Evolutionary conservation across 2,888 invertebrate genomes (phyloP), one percentile per base, ranked within the genome.

Genomic region (Lapara coniferarum): DNA sequence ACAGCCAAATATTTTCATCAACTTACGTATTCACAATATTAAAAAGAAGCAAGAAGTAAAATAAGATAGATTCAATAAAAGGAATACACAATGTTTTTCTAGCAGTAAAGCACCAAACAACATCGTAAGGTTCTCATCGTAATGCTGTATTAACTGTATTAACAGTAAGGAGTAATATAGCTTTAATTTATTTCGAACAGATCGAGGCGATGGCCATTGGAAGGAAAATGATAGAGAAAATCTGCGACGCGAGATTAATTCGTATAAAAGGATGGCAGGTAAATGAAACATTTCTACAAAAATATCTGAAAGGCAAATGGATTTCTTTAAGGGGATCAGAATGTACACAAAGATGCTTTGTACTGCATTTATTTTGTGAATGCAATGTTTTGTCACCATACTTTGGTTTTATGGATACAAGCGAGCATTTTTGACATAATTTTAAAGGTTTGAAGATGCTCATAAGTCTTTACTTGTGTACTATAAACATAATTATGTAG

Each of bases 151-250:
- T 5, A 46, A 1, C 10, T 7, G 16, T 46, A 14, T 44, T 19
- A 56, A 13, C 12, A 71, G 70, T 71, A 73, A 72, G 67, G 81
- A 77, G 75, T 44, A 59, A 66, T 80, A 74, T 75, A 76, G 74
- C 78, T 81, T 80, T 82, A 82, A 83, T 83, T 84, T 83, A 78
- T 80, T 79, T 80, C 75, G 71, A 72, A 70, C 83, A 93, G 93
- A 87, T 80, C 84, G 85, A 81, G 92, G 92, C 63, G 89, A 90
- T 75, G 91, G 92, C 55, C 87, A 86, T 46, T 90, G 91, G 90
- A 92, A 90, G 74, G 88, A 85, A 79, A 83, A 81, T 72, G 87
- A 85, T 69, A 85, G 79, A 80, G 86, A 88, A 74, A 86, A 85
- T 71, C 81, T 89, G 66, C 82, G 85, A 74, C 85, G 86, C 70